Percentiles rank a stretch among this genome's conserved stretches.
These are phyloP conservation scores for Clarias platycephalus DNA, from an alignment of 2,797 vertebrate genomes.

Conservation along the genomic window DNA sequence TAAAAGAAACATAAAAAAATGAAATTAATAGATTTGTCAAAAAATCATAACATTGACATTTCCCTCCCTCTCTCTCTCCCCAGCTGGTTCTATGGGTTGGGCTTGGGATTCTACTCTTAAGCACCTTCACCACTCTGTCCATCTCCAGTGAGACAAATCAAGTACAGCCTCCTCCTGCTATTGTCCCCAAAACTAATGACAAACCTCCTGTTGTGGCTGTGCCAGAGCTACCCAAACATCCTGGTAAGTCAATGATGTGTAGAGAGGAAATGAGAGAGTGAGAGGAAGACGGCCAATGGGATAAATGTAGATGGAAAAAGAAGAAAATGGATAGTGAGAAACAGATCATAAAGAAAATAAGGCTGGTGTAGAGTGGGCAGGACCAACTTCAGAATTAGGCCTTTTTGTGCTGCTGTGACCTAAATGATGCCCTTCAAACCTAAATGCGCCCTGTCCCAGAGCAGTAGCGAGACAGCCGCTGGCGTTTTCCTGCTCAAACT, in stretches of 20 bases:
- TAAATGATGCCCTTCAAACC: constrained; percentile 80
- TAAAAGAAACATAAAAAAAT: not conserved
- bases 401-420: constrained; percentile 69
- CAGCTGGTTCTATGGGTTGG: constrained; percentile 93
- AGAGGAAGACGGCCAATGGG: constrained; percentile 51
- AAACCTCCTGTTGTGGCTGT: constrained; percentile 54
- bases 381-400: constrained; percentile 37
- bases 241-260: constrained; percentile 71
- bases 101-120: constrained; percentile 90
- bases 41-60: not conserved
- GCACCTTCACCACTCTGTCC: constrained; percentile 90
- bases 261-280: constrained; percentile 10
- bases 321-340: constrained; percentile 17
- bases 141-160: constrained; percentile 70
- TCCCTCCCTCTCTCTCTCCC: constrained; percentile 11
- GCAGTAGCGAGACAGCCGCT: constrained; percentile 51
- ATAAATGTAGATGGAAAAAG: constrained; percentile 58
- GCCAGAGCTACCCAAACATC: constrained; percentile 65
- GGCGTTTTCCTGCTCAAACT: constrained; percentile 52
- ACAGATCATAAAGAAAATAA: constrained; percentile 22
- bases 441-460: constrained; percentile 63
- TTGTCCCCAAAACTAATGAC: constrained; percentile 53
- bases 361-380: constrained; percentile 21
- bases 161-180: constrained; percentile 69
- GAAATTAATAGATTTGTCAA: not conserved